Evolutionary conservation across 2,797 vertebrate genomes (phyloP), one percentile per base, ranked within the genome.

Genomic region (Malacoctenus gilli): DNA sequence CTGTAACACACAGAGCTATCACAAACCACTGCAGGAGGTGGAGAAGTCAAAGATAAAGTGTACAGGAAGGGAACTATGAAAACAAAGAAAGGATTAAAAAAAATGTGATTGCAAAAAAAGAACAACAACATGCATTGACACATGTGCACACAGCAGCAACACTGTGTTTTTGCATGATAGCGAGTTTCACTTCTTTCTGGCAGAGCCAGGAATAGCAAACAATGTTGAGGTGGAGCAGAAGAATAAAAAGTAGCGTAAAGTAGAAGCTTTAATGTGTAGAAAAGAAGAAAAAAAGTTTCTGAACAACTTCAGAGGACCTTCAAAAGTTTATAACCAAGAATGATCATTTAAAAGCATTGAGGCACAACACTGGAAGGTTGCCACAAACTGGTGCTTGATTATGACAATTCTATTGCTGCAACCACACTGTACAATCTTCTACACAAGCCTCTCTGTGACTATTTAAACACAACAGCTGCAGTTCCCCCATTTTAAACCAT

Each of bases 21-120:
- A 21, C 43, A 40, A 19, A 50, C 16, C 44, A 47, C 56, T 51
- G 16, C 44, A 42, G 46, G 53, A 46, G 28, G 63, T 7, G 14
- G 43, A 14, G 18, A 57, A 28, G 57, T 11, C n/a, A 28, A 35
- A 23, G 41, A 38, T n/a, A 59, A 52, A 49, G 58, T 64, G 31
- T 48, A 31, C 3, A 40, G 19, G 18, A 39, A 52, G 51, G 53
- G 60, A 51, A 62, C 63, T 66, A 57, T 63, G 68, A 66, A 59
- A 51, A 55, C 46, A 63, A 65, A 22, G 15, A 66, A 70, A 56
- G 46, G n/a, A n/a, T n/a, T n/a, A n/a, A n/a, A n/a, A n/a, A n/a
- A n/a, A 28, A 44, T 59, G 51, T 61, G 44, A 62, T 37, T 32
- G 30, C 28, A 60, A 41, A 42, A 5, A 4, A 14, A 47, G 6